phyloP scores from a whole-genome alignment of 2,888 invertebrate genomes.

The Aethes cnicana region DNA sequence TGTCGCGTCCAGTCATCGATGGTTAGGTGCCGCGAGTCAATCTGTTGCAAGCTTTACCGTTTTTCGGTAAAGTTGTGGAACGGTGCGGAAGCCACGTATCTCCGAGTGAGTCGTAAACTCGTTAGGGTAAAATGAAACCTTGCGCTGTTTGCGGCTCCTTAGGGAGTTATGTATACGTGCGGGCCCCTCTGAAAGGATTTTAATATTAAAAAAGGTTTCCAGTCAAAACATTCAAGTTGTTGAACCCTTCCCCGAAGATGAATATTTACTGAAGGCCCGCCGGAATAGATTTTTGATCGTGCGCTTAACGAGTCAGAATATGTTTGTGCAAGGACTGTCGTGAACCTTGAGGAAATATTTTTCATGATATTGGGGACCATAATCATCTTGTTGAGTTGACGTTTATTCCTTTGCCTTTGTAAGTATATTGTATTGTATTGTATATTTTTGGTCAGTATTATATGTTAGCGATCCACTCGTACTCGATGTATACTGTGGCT shows the following conservation, averaged over 20 bases:
- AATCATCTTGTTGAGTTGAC: background rate
- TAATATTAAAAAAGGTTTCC: constrained; percentile 36
- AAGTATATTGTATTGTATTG: no score
- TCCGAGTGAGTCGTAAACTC: constrained; percentile 28
- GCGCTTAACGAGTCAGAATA: constrained; percentile 24
- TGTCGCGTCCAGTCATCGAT: background rate
- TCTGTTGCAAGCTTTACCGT: constrained; percentile 31
- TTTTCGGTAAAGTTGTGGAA: constrained; percentile 36
- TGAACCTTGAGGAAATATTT: constrained; percentile 1
- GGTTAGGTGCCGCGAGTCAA: constrained; percentile 4
- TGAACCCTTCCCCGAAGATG: constrained; percentile 28
- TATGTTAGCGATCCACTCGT: no score
- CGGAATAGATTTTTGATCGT: constrained; percentile 33
- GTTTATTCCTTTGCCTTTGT: no score
- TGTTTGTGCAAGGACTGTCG: constrained; percentile 9
- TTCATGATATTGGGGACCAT: background rate
- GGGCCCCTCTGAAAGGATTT: constrained; percentile 33
- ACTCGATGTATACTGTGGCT: no score
- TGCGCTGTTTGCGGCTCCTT: constrained; percentile 34
- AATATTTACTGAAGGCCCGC: constrained; percentile 32
- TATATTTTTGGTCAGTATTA: no score
- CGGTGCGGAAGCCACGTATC: constrained; percentile 37
- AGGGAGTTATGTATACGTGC: constrained; percentile 30
- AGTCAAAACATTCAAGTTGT: constrained; percentile 33
- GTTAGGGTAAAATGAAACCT: constrained; percentile 31